Evolutionary conservation across 2,113 vertebrate species (phyloP).

Genomic region (Sphyrna mokarran): DNA sequence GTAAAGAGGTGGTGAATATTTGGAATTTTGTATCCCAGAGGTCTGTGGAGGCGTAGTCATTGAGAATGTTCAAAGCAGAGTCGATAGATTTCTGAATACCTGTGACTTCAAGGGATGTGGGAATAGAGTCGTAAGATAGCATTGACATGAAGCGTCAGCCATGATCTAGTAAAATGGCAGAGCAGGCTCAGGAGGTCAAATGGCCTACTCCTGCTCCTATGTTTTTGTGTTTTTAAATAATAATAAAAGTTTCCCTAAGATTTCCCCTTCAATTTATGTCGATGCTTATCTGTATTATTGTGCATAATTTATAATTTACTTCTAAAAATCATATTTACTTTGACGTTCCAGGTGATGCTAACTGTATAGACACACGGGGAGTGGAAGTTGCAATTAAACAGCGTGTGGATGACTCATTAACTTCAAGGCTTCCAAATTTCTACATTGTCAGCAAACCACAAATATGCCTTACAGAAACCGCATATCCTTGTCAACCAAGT

Average conservation of each 20-base stretch:
- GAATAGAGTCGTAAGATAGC: no score
- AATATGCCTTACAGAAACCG: slow-evolving; percentile 63
- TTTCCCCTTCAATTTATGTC: neutral
- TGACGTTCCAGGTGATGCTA: slow-evolving; percentile 61
- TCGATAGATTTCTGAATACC: no score
- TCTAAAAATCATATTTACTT: neutral
- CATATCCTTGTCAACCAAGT: slow-evolving; percentile 43
- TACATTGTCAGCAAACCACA: slow-evolving; percentile 75
- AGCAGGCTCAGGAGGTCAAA: no score
- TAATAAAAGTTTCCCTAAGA: neutral
- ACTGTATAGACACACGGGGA: slow-evolving; percentile 64
- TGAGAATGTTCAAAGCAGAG: no score
- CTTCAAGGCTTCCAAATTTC: slow-evolving; percentile 71
- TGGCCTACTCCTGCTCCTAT: no score
- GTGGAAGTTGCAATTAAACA: slow-evolving; percentile 75
- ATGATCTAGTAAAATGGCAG: no score
- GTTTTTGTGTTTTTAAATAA: neutral
- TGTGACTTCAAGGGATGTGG: no score
- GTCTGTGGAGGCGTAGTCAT: no score
- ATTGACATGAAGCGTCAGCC: no score
- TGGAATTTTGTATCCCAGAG: no score
- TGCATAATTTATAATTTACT: neutral
- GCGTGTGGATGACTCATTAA: slow-evolving; percentile 72
- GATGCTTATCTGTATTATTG: neutral
- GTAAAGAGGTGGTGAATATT: no score